These are phyloP conservation scores for Drosophila macrospina DNA, from an alignment of 2,888 invertebrate species.

Conservation along the genomic window DNA sequence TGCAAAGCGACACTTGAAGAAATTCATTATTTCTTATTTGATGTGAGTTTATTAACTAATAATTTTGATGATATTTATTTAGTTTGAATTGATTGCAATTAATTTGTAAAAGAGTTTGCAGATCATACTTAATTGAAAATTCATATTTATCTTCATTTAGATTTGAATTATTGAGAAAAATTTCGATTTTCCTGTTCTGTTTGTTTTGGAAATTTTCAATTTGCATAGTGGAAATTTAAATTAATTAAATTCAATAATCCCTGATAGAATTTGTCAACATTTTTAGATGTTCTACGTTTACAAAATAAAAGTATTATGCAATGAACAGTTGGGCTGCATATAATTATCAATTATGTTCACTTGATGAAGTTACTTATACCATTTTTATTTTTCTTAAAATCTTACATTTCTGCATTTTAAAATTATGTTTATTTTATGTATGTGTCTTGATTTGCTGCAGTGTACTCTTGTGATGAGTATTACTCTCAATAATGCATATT, in stretches of 20 bases:
- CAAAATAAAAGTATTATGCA: too few relatives aligned
- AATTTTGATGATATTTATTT: too few relatives aligned
- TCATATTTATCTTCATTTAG: neutral
- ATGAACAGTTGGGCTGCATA: too few relatives aligned
- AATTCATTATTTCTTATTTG: slow-evolving; percentile 6
- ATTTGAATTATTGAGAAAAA: neutral
- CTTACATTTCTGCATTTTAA: too few relatives aligned
- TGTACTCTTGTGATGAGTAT: slow-evolving; percentile 34
- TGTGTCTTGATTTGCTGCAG: slow-evolving; percentile 24
- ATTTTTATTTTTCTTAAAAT: too few relatives aligned
- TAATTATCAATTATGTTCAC: too few relatives aligned
- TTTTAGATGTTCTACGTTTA: too few relatives aligned
- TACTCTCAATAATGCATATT: slow-evolving; percentile 18
- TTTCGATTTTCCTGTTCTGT: neutral
- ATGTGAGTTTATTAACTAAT: too few relatives aligned
- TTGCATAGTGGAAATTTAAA: neutral
- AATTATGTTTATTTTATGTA: slow-evolving; percentile 1
- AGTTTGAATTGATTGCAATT: too few relatives aligned
- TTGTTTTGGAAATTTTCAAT: too few relatives aligned
- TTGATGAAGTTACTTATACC: too few relatives aligned
- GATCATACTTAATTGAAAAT: neutral
- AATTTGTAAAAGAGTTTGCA: neutral
- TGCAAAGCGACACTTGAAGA: slow-evolving; percentile 66
- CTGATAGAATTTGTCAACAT: neutral
- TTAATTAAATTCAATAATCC: neutral